Conservation (phyloP, 1,140 invertebrate genomes). For the Drosophila arawakana region DNA sequence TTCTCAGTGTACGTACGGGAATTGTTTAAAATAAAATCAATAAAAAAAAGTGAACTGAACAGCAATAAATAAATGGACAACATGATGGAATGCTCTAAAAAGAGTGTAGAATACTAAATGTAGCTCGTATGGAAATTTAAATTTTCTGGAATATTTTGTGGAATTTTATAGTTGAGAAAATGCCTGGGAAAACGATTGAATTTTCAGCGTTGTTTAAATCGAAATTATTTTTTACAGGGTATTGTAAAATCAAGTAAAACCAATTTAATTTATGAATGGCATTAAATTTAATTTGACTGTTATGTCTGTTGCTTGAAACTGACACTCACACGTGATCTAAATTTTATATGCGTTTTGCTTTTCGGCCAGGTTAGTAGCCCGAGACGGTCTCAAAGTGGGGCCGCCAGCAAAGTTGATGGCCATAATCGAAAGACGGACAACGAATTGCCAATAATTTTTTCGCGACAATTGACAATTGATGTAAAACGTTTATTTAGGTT, state of each 20-base stretch:
- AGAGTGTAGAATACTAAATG: neutral
- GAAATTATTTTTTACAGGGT: no score
- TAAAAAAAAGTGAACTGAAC: slow-evolving; percentile 1
- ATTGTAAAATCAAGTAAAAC: slow-evolving; percentile 23
- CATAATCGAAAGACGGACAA: slow-evolving; percentile 16
- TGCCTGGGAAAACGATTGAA: no score
- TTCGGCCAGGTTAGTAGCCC: neutral
- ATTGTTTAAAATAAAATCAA: slow-evolving; percentile 12
- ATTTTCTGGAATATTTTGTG: no score
- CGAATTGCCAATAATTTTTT: slow-evolving; percentile 40
- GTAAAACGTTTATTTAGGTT: slow-evolving; percentile 68
- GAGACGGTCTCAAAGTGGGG: slow-evolving; percentile 47
- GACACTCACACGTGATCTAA: slow-evolving; percentile 73
- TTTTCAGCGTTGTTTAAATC: no score
- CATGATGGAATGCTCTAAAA: neutral
- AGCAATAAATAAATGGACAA: slow-evolving; percentile 26
- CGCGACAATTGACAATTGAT: slow-evolving; percentile 58
- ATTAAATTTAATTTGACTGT: slow-evolving; percentile 82
- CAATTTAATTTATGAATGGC: slow-evolving; percentile 71
- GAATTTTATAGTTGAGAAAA: neutral
- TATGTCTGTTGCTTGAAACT: slow-evolving; percentile 62
- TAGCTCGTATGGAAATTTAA: neutral
- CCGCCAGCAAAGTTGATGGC: slow-evolving; percentile 33
- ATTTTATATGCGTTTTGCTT: slow-evolving; percentile 42
- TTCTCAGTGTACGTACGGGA: slow-evolving; percentile 23